Percentiles rank a stretch among this genome's conserved stretches.
Conservation (phyloP, 2,797 vertebrate species). For the Sebastolobus alascanus region DNA sequence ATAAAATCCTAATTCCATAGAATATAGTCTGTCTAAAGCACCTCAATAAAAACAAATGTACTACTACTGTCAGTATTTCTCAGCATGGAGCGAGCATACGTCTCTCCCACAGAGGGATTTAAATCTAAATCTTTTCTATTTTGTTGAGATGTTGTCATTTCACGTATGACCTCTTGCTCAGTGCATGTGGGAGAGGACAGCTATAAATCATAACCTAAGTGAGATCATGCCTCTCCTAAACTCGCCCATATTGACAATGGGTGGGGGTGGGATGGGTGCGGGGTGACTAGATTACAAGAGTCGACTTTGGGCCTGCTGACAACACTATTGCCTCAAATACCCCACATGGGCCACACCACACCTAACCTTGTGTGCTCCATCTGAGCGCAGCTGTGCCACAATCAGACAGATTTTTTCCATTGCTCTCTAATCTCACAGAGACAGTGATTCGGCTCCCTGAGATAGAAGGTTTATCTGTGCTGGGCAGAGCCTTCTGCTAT, state of each 20-base stretch:
- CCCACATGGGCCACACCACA: slow-evolving; percentile 9
- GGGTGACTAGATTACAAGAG: slow-evolving; percentile 25
- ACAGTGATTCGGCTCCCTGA: slow-evolving; percentile 48
- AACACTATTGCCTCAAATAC: slow-evolving; percentile 58
- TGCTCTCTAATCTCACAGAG: slow-evolving; percentile 62
- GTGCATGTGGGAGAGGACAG: slow-evolving; percentile 15
- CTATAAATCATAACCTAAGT: slow-evolving; percentile 39
- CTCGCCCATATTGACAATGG: slow-evolving; percentile 42
- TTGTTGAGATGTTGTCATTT: slow-evolving; percentile 19
- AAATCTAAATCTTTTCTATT: slow-evolving; percentile 43
- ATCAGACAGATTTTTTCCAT: slow-evolving; percentile 70
- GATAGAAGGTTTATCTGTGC: slow-evolving; percentile 63
- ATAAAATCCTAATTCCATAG: not conserved
- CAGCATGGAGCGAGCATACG: not conserved
- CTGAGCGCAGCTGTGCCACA: slow-evolving; percentile 62
- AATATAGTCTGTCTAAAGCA: not conserved
- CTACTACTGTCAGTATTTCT: slow-evolving; percentile 4
- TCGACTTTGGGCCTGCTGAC: slow-evolving; percentile 60
- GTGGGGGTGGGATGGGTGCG: slow-evolving; percentile 21
- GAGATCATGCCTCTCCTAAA: slow-evolving; percentile 23
- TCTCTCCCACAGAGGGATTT: slow-evolving; percentile 26
- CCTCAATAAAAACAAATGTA: slow-evolving; percentile 19
- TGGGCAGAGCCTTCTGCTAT: slow-evolving; percentile 45
- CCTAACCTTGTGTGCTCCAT: slow-evolving; percentile 40
- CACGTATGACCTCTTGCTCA: slow-evolving; percentile 3